phyloP scores from a whole-genome alignment of 2,888 invertebrate species.

The Flexamia atlantica region DNA sequence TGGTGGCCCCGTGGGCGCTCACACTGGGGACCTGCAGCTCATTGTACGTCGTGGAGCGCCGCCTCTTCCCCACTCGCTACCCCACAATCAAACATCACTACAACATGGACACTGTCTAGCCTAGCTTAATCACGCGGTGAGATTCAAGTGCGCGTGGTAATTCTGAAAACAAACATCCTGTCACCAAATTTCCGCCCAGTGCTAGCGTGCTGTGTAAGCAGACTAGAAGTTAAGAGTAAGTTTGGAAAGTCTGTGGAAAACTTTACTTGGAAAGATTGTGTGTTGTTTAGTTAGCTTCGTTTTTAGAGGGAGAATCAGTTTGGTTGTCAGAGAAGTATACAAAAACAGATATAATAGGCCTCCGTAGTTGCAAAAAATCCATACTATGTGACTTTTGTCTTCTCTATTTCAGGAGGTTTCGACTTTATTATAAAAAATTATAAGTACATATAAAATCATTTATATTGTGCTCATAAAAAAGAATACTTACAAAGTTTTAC shows the following conservation, averaged over 20 bases:
- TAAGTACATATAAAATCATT: too few species aligned
- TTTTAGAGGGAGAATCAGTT: too few species aligned
- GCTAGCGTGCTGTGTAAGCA: constrained; percentile 24
- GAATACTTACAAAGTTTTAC: too few species aligned
- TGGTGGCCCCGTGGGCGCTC: constrained; percentile 67
- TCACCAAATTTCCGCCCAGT: constrained; percentile 35
- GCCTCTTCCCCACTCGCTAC: constrained; percentile 30
- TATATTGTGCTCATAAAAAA: too few species aligned
- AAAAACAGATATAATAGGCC: too few species aligned
- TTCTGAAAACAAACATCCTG: constrained; percentile 61
- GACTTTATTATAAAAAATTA: too few species aligned
- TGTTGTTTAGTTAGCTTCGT: too few species aligned
- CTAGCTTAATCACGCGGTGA: constrained; percentile 61
- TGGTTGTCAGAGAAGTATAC: too few species aligned
- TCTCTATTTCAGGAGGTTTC: too few species aligned
- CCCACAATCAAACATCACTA: constrained; percentile 49
- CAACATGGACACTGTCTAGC: constrained; percentile 21
- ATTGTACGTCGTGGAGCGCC: constrained; percentile 62
- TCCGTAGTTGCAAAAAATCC: too few species aligned
- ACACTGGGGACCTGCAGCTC: constrained; percentile 67
- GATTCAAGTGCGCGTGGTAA: constrained; percentile 63
- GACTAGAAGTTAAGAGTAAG: not conserved
- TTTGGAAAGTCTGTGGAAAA: not conserved
- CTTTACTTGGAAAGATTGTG: too few species aligned
- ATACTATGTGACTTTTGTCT: too few species aligned